These are phyloP conservation scores for Lymantria monacha DNA, from an alignment of 2,888 invertebrate genomes.

Conservation along the genomic window DNA sequence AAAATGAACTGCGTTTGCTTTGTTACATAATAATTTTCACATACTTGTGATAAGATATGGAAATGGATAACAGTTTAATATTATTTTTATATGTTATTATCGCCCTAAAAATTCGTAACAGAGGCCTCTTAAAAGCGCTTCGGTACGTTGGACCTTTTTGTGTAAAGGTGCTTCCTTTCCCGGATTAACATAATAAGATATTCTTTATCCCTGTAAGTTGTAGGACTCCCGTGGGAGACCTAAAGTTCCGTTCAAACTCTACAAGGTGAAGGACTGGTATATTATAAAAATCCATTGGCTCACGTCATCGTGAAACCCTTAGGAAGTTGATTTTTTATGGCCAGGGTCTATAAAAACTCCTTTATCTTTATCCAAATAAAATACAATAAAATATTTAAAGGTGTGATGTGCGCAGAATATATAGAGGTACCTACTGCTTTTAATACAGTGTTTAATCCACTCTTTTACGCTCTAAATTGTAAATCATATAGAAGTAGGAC, in stretches of 20 bases:
- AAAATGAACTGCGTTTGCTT: no score
- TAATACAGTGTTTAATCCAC: no score
- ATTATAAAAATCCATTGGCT: constrained; percentile 43
- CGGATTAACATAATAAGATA: constrained; percentile 58
- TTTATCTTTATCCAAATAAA: constrained; percentile 6
- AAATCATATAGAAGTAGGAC: no score
- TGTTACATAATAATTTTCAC: no score
- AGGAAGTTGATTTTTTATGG: constrained; percentile 25
- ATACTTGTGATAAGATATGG: no score
- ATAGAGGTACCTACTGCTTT: no score
- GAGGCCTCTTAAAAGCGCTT: constrained; percentile 43
- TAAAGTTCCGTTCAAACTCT: constrained; percentile 46
- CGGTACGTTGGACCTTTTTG: constrained; percentile 45
- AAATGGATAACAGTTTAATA: constrained; percentile 19
- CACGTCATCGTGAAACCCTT: constrained; percentile 32
- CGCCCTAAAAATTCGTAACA: constrained; percentile 39
- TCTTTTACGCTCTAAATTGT: no score
- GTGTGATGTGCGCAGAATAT: no score
- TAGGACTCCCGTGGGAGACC: constrained; percentile 49
- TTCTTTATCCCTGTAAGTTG: constrained; percentile 54
- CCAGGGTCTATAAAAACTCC: not conserved
- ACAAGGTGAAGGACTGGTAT: constrained; percentile 37
- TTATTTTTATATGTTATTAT: constrained; percentile 40
- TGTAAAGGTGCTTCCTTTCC: constrained; percentile 42
- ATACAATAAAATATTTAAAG: no score